phyloP scores from a whole-genome alignment of 2,888 invertebrate genomes.

The Drosophila neonasuta region DNA sequence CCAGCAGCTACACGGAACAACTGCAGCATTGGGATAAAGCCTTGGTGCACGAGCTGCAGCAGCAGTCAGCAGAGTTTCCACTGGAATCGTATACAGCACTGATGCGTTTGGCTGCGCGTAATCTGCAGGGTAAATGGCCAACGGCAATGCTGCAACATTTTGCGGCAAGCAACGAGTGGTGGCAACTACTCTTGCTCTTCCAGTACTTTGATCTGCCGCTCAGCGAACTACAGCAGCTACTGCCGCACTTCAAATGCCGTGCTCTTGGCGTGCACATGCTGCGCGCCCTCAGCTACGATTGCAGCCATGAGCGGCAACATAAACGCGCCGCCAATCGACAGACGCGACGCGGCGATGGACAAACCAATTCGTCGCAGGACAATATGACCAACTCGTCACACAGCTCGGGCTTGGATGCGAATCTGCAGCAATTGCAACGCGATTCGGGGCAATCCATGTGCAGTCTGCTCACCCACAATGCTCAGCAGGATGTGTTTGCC shows the following conservation, averaged over 20 bases:
- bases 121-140: conserved; percentile 67
- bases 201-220: conserved; percentile 88
- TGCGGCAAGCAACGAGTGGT: conserved; percentile 86
- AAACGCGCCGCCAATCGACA: conserved; percentile 47
- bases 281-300: conserved; percentile 76
- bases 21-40: conserved; percentile 65
- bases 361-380: conserved; percentile 74
- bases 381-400: conserved; percentile 78
- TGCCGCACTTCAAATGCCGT: conserved; percentile 67
- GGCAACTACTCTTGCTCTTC: conserved; percentile 86
- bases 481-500: conserved; percentile 79
- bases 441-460: conserved; percentile 51
- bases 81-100: conserved; percentile 76
- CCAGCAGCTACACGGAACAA: conserved; percentile 47
- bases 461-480: conserved; percentile 50
- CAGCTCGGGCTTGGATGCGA: conserved; percentile 75
- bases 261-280: conserved; percentile 78
- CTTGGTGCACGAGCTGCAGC: conserved; percentile 54
- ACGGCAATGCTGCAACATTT: conserved; percentile 84
- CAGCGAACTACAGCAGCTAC: conserved; percentile 75
- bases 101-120: conserved; percentile 74
- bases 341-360: conserved; percentile 44
- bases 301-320: conserved; percentile 48
- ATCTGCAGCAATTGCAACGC: conserved; percentile 44
- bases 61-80: conserved; percentile 65